Percentiles rank a stretch among this genome's conserved stretches.
phyloP scores from a whole-genome alignment of 2,113 vertebrate species.

The Polypterus bichir region DNA sequence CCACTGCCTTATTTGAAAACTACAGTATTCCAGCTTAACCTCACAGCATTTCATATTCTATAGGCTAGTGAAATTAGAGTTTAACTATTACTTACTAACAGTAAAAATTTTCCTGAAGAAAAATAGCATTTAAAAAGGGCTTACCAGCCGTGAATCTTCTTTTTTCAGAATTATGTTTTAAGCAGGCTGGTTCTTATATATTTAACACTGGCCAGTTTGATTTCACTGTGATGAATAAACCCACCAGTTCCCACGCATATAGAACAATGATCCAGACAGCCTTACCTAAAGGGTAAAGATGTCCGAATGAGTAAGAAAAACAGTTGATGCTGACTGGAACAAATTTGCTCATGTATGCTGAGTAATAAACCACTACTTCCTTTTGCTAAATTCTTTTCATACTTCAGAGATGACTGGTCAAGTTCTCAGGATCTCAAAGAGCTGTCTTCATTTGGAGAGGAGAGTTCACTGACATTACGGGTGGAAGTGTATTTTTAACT shows the following conservation, averaged over 20 bases:
- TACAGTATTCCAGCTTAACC: no score
- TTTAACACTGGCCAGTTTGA: constrained; percentile 13
- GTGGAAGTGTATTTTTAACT: background rate
- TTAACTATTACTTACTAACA: no score
- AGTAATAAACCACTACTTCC: constrained; percentile 53
- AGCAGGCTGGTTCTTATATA: background rate
- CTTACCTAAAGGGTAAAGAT: constrained; percentile 26
- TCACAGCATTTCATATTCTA: no score
- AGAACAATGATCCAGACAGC: constrained; percentile 21
- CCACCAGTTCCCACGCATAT: constrained; percentile 17
- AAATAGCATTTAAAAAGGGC: background rate
- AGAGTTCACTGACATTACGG: constrained; percentile 18
- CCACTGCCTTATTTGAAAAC: no score
- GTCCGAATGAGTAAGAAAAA: constrained; percentile 34
- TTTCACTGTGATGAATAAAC: constrained; percentile 19
- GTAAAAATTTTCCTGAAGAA: no score
- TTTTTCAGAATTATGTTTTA: background rate
- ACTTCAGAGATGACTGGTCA: constrained; percentile 47
- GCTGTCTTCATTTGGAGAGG: constrained; percentile 32
- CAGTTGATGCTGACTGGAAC: constrained; percentile 34
- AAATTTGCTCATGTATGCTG: constrained; percentile 39
- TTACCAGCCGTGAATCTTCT: constrained; percentile 9
- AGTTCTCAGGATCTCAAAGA: constrained; percentile 50
- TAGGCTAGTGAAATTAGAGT: no score
- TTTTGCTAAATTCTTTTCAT: constrained; percentile 52